Conservation (phyloP, 2,888 invertebrate genomes). For the Euphydryas editha region DNA sequence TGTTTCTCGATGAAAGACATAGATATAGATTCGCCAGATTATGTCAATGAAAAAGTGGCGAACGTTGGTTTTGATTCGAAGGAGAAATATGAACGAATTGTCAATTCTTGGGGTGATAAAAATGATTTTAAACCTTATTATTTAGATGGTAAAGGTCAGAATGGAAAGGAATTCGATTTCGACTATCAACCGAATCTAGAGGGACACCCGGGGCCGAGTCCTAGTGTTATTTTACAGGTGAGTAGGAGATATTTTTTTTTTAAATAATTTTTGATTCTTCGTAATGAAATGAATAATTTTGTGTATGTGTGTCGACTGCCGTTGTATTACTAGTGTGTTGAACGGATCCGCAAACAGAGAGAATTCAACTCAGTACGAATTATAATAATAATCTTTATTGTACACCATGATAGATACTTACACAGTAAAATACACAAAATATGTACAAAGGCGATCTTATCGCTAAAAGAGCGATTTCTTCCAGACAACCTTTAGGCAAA, state of each 20-base stretch:
- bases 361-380: too few relatives aligned
- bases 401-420: too few relatives aligned
- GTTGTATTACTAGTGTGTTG: too few relatives aligned
- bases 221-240: slow-evolving; percentile 94
- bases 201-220: slow-evolving; percentile 95
- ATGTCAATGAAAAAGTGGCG: slow-evolving; percentile 63
- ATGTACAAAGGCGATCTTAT: too few relatives aligned
- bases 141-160: slow-evolving; percentile 56
- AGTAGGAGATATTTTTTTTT: slow-evolving; percentile 27
- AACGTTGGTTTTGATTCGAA: slow-evolving; percentile 71
- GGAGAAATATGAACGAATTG: slow-evolving; percentile 59
- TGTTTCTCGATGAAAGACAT: slow-evolving; percentile 80
- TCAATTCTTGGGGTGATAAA: slow-evolving; percentile 46
- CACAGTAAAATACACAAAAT: too few relatives aligned
- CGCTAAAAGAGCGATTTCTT: too few relatives aligned
- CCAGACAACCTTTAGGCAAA: too few relatives aligned
- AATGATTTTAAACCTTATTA: slow-evolving; percentile 62
- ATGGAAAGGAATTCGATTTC: slow-evolving; percentile 87
- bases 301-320: too few relatives aligned
- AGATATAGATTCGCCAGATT: slow-evolving; percentile 64
- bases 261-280: too few relatives aligned
- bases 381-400: too few relatives aligned
- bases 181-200: slow-evolving; percentile 92
- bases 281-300: too few relatives aligned
- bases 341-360: too few relatives aligned